phyloP scores from a whole-genome alignment of 2,888 invertebrate genomes.

The Opisthograptis luteolata region DNA sequence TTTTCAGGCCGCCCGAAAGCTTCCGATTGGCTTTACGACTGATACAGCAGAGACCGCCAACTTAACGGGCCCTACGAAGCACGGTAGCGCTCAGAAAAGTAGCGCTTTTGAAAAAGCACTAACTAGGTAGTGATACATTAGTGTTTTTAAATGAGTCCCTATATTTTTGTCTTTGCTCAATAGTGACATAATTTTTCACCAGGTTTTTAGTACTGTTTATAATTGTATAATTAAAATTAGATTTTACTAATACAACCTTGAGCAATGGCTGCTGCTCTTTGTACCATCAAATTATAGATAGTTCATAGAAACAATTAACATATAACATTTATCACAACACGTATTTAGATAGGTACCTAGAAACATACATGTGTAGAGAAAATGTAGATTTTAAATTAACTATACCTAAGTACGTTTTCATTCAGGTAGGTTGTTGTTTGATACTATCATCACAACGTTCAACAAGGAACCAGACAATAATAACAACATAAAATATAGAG shows the following conservation, averaged over 20 bases:
- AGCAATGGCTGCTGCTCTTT: conserved; percentile 74
- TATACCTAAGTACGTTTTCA: conserved; percentile 55
- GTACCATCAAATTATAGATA: conserved; percentile 66
- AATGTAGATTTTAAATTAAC: conserved; percentile 66
- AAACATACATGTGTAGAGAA: conserved; percentile 56
- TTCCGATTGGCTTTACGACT: too few relatives aligned
- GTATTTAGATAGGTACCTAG: conserved; percentile 62
- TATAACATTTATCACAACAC: conserved; percentile 80
- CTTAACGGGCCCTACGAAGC: too few relatives aligned
- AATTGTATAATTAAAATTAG: conserved; percentile 33
- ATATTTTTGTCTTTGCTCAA: background rate
- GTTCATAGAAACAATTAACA: conserved; percentile 64
- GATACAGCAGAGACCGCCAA: too few relatives aligned
- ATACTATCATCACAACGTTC: conserved; percentile 55
- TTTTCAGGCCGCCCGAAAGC: too few relatives aligned
- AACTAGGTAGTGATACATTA: too few relatives aligned
- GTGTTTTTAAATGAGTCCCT: background rate
- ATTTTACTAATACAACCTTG: conserved; percentile 49
- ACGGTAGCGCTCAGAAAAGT: too few relatives aligned
- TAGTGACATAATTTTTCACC: background rate
- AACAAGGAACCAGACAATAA: conserved; percentile 76
- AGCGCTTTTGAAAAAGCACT: too few relatives aligned
- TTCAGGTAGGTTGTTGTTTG: conserved; percentile 1
- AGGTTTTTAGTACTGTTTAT: conserved; percentile 3
- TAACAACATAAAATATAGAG: conserved; percentile 78